Base-by-base conservation (phyloP, 1,140 invertebrate species). In the Temnothorax longispinosus region DNA sequence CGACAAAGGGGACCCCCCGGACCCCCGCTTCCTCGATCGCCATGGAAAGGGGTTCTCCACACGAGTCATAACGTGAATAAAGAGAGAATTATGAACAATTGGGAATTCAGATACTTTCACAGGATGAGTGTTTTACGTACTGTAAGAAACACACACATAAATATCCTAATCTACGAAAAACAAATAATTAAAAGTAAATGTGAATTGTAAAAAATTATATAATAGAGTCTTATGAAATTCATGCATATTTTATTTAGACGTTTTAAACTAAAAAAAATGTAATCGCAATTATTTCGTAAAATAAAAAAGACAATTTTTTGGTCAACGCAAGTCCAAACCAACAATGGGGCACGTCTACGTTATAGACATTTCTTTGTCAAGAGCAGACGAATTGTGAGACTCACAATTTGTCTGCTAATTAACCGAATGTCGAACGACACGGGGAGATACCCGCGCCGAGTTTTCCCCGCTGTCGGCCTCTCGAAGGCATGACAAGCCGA, bases 1-100 rank as follows among this genome's bases (percentile, higher is more conserved):
- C 84, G 75, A 91, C 86, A 91, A 89, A 88, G 62, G 81, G 90
- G 71, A 47, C 72, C n/a, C 71, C 76, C 15, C 77, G 90, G 71
- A 47, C 72, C n/a, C 71, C 76, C 15, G 64, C 72, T 81, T 87
- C 76, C 56, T 78, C 41, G 47, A 62, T 87, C 27, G 47, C 32
- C 21, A 52, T 67, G 44, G 54, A 78, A 90, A 82, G 44, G 85
- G 77, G 56, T 88, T 58, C 47, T 50, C 44, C 27, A 67, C 13
- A 32, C 11, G n/a, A 85, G 27, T 52, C 27, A 11, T 27, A 35
- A 60, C 6, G 21, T 8, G 8, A 77, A 58, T n/a, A 21, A 8
- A 27, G 47, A 50, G 27, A 47, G 41, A 67, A 27, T 6, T 13
- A 35, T 38, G n/a, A 77, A 27, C 18, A 62, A 75, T 85, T 77